phyloP scores from a whole-genome alignment of 2,113 vertebrate genomes.

The Scalopus aquaticus region DNA sequence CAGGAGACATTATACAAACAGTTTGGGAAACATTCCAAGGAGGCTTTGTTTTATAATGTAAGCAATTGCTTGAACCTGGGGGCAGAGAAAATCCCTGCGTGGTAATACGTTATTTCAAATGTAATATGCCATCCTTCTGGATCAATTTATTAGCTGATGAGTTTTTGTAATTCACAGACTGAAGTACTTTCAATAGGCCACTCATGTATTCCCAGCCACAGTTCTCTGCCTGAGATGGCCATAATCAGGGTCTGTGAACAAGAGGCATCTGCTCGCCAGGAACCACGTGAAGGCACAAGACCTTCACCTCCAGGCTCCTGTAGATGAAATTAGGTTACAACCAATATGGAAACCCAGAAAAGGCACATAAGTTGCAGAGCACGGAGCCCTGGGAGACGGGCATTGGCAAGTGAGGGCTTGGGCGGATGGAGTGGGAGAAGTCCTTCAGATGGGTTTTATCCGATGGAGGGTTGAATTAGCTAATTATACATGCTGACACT shows the following conservation, averaged over 20 bases:
- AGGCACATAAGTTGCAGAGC: not conserved
- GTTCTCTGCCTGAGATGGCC: not conserved
- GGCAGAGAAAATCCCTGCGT: not conserved
- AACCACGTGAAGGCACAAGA: not conserved
- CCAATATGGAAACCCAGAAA: not conserved
- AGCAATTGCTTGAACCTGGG: constrained; percentile 70
- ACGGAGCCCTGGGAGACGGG: not conserved
- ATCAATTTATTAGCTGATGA: not conserved
- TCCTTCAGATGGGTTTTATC: not conserved
- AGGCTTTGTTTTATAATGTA: constrained; percentile 98
- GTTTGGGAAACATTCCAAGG: constrained; percentile 97
- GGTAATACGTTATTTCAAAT: not conserved
- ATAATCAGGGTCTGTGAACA: not conserved
- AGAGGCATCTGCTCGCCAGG: not conserved
- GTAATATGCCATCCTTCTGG: not conserved
- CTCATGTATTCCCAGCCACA: not conserved
- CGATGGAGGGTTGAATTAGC: not conserved
- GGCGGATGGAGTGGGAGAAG: not conserved
- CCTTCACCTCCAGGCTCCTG: not conserved
- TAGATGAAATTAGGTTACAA: not conserved
- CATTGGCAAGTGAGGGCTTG: not conserved
- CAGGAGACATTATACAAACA: constrained; percentile 95
- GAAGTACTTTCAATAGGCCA: not conserved
- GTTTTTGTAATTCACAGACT: not conserved
- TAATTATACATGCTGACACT: no score